Evolutionary conservation across 2,113 vertebrate species (phyloP), one percentile per base, ranked within the genome.

Genomic region (Edolisoma coerulescens): DNA sequence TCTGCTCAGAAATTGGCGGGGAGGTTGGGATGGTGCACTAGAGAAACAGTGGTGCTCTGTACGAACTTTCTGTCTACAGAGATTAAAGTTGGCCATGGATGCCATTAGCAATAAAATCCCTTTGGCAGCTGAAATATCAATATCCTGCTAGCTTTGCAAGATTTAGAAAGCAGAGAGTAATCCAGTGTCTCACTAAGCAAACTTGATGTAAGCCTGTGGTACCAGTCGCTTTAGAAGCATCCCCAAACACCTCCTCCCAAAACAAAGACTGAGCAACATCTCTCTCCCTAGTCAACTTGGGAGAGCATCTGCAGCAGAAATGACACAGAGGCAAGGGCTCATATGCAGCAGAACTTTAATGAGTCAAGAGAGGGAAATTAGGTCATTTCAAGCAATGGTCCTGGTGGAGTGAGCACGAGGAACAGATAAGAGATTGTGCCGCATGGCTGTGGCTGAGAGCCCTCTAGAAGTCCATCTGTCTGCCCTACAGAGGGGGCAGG

Each of bases 361-460:
- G 28, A 73, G 32, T 39, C 59, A 39, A 61, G 41, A 42, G 27
- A 77, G 8, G 5, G 14, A 89, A 94, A 76, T 6, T 3, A 47
- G n/a, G 8, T 80, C 1, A 6, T 33, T 53, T 32, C 0, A 0
- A 59, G 20, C 0, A 0, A 54, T 47, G 42, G 2, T 10, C 13
- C 13, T 4, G 4, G 19, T 32, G 9, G 13, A 54, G 18, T 18
- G 28, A 82, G 41, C 10, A 52, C 0, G 1, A 57, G 23, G 32
- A 3, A 4, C 32, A 65, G 20, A 18, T 6, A 17, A 19, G 33
- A 74, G 10, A 45, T 47, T 41, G 13, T 7, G 5, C 19, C 32
- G 2, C 32, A 14, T 6, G 10, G 7, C 20, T 53, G 30, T 9
- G 17, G 44, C 4, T 6, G 17, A 53, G 3, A 52, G 42, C 3